Evolutionary conservation across 2,113 vertebrate genomes (phyloP).

Genomic region (Mastomys coucha): DNA sequence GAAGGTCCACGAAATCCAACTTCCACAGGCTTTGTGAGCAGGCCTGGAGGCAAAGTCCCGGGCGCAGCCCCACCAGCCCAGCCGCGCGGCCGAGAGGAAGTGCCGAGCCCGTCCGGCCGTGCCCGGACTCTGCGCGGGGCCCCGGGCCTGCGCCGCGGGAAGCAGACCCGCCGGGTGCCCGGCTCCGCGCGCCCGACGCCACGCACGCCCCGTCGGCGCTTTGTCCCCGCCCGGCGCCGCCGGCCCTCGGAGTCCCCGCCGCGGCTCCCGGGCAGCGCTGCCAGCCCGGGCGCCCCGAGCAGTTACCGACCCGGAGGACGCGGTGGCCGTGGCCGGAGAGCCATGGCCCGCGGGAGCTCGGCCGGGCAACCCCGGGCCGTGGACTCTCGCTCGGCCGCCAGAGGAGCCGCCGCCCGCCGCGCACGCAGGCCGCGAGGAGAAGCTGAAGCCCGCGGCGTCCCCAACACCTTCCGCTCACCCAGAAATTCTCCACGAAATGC

Average conservation of each 20-base stretch:
- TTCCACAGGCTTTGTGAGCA: slow-evolving; percentile 53
- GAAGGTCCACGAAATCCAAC: slow-evolving; percentile 12
- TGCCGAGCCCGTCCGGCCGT: neutral
- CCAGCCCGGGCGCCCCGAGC: neutral
- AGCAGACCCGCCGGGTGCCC: neutral
- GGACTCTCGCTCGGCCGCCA: neutral
- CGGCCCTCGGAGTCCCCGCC: neutral
- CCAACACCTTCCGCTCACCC: slow-evolving; percentile 88
- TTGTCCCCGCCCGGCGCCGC: slow-evolving; percentile 70
- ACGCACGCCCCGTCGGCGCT: slow-evolving; percentile 69
- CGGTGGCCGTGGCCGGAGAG: neutral
- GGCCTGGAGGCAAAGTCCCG: slow-evolving; percentile 74
- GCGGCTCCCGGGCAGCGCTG: neutral
- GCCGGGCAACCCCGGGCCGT: slow-evolving; percentile 21
- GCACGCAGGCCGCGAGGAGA: slow-evolving; percentile 70
- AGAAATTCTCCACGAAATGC: slow-evolving; percentile 96
- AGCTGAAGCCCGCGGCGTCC: neutral
- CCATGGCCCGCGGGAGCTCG: slow-evolving; percentile 7
- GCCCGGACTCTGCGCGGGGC: neutral
- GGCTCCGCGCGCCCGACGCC: neutral
- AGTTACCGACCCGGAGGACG: neutral
- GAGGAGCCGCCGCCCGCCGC: slow-evolving; percentile 46
- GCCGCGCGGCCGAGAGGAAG: slow-evolving; percentile 53
- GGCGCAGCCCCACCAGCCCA: neutral
- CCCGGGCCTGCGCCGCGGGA: neutral